Evolutionary conservation across 1,140 invertebrate species (phyloP).

Genomic region (Zaprionus gabonicus): DNA sequence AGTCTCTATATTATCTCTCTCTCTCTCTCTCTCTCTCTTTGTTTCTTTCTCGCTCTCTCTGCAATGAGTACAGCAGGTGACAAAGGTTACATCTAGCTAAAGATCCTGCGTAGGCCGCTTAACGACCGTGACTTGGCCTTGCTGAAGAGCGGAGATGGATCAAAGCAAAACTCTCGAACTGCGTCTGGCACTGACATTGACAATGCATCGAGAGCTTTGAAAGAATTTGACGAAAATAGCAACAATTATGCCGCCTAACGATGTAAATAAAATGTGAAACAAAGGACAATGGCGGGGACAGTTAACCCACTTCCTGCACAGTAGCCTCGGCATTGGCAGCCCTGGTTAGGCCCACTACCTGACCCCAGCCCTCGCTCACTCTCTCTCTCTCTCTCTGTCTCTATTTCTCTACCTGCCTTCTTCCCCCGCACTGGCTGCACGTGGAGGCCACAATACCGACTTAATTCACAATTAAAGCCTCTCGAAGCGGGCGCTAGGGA

Average conservation of each 20-base stretch:
- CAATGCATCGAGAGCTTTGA: slow-evolving; percentile 67
- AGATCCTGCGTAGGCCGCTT: slow-evolving; percentile 9
- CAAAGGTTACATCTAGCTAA: slow-evolving; percentile 41
- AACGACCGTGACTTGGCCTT: slow-evolving; percentile 51
- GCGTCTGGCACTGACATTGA: slow-evolving; percentile 67
- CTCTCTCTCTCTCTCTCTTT: slow-evolving; percentile 15
- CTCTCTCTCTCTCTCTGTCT: neutral
- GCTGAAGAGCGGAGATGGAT: slow-evolving; percentile 35
- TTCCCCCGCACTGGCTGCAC: slow-evolving; percentile 35
- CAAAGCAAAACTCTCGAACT: slow-evolving; percentile 61
- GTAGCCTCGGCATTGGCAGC: slow-evolving; percentile 77
- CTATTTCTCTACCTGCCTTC: neutral
- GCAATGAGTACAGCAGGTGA: slow-evolving; percentile 31
- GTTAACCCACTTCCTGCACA: slow-evolving; percentile 54
- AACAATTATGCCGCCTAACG: slow-evolving; percentile 76
- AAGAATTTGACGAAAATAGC: slow-evolving; percentile 63
- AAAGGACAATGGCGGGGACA: slow-evolving; percentile 50
- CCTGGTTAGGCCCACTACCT: slow-evolving; percentile 42
- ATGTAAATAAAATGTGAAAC: slow-evolving; percentile 70
- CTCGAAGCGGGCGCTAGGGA: slow-evolving; percentile 54
- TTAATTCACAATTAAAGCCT: slow-evolving; percentile 84
- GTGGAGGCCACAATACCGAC: slow-evolving; percentile 78
- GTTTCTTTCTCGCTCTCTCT: slow-evolving; percentile 37
- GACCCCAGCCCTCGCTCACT: neutral
- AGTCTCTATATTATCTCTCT: neutral